Base-by-base conservation (phyloP, 1,140 invertebrate genomes). In the Caerostris darwini region DNA sequence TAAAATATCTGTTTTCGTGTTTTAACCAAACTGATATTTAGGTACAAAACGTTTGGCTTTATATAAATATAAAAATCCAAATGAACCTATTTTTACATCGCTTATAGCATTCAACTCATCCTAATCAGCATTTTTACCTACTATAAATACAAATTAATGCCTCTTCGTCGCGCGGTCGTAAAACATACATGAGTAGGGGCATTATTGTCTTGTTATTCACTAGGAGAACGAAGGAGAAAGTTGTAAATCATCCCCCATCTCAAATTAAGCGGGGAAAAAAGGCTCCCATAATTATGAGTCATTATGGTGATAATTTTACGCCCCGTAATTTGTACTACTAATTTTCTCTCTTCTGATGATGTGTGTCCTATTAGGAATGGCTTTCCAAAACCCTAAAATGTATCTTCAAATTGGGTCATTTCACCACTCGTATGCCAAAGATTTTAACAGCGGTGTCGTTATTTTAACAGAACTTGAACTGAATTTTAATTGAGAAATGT, bases 191-290 rank as follows among this genome's bases (percentile, higher is more conserved):
- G 71, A 77, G 71, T 50, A 77, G 71, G 34, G 71, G 71, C 50
- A 77, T 77, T 77, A 77, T 77, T 14, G 71, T 34, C 71, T 77
- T 77, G 71, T 77, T 77, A 53, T 77, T 77, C 34, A 50, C 53
- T 77, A 50, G n/a, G 69, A 53, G 71, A 34, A 50, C 3, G 71
- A 77, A 50, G 6, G 71, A 12, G 34, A 50, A 14, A 77, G 34
- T 50, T 77, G 53, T 77, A 77, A 77, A 77, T 77, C 50, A 77
- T 50, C 6, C 3, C 71, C 10, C 7, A 12, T 12, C 34, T 53
- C 71, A 77, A 77, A 77, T 77, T 77, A 77, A 77, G 71, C 53
- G 71, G 71, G 71, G 34, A 77, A 77, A 64, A 77, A 77, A 77
- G 50, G 12, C 71, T 50, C 8, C 71, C 71, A 77, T 77, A 77